Conservation (phyloP, 2,888 invertebrate genomes). For the Spilosoma lubricipeda region DNA sequence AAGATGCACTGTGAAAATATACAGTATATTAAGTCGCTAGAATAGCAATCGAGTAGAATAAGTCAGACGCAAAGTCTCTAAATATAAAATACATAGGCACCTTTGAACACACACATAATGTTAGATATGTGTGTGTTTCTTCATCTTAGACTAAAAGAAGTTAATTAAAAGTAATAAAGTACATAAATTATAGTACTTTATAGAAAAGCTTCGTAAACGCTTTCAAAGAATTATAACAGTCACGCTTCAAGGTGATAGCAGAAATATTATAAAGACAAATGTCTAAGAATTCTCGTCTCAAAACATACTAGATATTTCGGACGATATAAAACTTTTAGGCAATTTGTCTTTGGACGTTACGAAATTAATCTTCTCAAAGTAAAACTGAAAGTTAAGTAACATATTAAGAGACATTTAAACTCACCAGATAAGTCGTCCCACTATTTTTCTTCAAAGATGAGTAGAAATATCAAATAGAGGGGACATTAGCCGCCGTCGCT, state of each 20-base stretch:
- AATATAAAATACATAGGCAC: background rate
- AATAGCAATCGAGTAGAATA: background rate
- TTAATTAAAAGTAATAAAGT: constrained; percentile 31
- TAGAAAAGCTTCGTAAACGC: background rate
- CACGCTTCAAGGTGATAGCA: constrained; percentile 20
- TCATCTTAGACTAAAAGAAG: constrained; percentile 25
- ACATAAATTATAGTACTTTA: background rate
- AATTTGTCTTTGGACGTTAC: constrained; percentile 39
- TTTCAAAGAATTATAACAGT: constrained; percentile 23
- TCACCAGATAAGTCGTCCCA: constrained; percentile 23
- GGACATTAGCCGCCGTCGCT: constrained; percentile 39
- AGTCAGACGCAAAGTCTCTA: background rate
- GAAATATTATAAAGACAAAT: constrained; percentile 26
- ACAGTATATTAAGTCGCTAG: background rate
- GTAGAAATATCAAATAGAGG: constrained; percentile 33
- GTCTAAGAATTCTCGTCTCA: constrained; percentile 19
- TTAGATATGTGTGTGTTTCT: background rate
- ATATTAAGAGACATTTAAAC: constrained; percentile 32
- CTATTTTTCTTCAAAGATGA: constrained; percentile 31
- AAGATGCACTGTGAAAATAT: background rate
- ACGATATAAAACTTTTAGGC: constrained; percentile 32
- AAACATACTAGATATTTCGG: constrained; percentile 22
- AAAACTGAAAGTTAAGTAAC: constrained; percentile 18
- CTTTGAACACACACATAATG: constrained; percentile 13
- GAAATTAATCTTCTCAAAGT: constrained; percentile 40